phyloP scores from a whole-genome alignment of 2,113 vertebrate genomes.

The Gadus macrocephalus region DNA sequence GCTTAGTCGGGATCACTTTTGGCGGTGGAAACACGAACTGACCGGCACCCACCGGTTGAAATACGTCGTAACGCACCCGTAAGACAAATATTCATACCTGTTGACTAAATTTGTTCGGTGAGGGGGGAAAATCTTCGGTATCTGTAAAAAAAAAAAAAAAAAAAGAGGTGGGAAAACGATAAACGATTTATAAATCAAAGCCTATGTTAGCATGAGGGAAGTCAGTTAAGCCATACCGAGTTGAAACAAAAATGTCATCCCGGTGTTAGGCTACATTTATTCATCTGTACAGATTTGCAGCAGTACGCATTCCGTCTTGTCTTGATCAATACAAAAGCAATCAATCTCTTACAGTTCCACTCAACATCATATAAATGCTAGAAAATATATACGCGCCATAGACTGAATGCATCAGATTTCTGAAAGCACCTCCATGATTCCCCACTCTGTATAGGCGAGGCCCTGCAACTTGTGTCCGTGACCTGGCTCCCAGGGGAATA shows the following conservation, averaged over 20 bases:
- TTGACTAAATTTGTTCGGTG: too few species aligned
- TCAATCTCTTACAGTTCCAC: neutral
- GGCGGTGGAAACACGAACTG: neutral
- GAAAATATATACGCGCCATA: constrained; percentile 11
- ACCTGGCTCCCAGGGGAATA: neutral
- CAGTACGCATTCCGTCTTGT: neutral
- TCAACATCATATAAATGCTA: neutral
- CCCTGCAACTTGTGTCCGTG: neutral
- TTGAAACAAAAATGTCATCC: neutral
- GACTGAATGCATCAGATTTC: constrained; percentile 41
- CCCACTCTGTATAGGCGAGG: constrained; percentile 15
- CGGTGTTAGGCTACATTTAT: neutral
- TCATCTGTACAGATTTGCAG: neutral
- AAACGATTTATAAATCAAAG: neutral
- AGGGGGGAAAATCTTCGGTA: too few species aligned
- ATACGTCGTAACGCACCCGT: neutral
- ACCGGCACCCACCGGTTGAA: neutral
- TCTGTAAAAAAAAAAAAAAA: too few species aligned
- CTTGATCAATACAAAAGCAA: constrained; percentile 1
- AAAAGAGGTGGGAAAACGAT: neutral
- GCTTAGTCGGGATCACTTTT: too few species aligned
- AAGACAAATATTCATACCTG: too few species aligned
- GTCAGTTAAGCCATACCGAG: neutral
- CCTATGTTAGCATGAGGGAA: too few species aligned
- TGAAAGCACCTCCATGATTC: constrained; percentile 45